phyloP scores from a whole-genome alignment of 2,113 vertebrate genomes.

The Serilophus lunatus region DNA sequence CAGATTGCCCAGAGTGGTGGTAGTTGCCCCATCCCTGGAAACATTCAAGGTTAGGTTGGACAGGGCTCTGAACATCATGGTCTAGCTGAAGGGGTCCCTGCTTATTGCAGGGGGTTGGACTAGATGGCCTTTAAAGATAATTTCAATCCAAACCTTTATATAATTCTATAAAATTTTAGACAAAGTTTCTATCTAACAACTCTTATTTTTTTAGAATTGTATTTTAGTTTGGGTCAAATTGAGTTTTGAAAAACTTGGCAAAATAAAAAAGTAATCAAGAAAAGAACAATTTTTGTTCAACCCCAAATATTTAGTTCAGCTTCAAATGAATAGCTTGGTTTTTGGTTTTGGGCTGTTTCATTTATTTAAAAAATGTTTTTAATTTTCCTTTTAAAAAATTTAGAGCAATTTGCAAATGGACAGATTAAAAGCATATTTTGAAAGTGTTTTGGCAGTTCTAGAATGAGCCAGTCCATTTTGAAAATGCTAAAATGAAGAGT shows the following conservation, averaged over 20 bases:
- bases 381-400: not conserved
- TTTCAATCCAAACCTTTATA: not conserved
- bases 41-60: not conserved
- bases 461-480: not conserved
- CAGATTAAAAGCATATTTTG: slow-evolving; percentile 32
- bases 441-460: slow-evolving; percentile 33
- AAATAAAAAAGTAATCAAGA: not conserved
- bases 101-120: not conserved
- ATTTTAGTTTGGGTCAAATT: not conserved
- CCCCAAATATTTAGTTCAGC: not conserved
- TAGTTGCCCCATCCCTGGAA: not conserved
- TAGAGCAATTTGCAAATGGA: slow-evolving; percentile 6
- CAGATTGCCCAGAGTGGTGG: not conserved
- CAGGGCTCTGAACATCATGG: not conserved
- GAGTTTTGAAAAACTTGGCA: not conserved
- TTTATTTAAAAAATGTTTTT: not conserved
- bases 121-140: not conserved
- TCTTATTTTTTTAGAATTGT: not conserved
- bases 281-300: not conserved
- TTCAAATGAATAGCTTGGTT: not conserved
- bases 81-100: not conserved
- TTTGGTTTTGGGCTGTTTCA: not conserved
- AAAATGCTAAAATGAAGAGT: slow-evolving; percentile 1
- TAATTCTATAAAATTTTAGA: not conserved
- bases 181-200: not conserved